These are phyloP conservation scores for Theonella swinhoei DNA, from an alignment of 37 sponge, comb jelly and placozoan species.

Conservation along the genomic window DNA sequence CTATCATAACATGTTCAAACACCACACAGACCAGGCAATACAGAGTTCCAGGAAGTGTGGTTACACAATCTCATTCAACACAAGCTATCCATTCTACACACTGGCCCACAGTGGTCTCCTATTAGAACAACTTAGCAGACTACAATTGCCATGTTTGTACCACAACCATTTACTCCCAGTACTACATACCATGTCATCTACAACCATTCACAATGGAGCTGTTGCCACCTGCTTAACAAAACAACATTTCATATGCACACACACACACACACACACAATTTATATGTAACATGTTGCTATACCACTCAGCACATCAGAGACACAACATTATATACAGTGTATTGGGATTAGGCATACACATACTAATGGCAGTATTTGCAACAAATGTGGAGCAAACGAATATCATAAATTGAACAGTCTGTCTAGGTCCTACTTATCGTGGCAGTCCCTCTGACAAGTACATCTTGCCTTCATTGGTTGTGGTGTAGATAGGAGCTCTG, in stretches of 20 bases:
- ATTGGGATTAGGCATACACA: background rate
- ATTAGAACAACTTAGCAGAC: background rate
- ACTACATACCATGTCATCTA: background rate
- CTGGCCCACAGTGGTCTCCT: background rate
- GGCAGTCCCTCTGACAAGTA: constrained; percentile 70
- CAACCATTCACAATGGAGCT: background rate
- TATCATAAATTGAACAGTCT: background rate
- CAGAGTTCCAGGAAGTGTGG: constrained; percentile 86
- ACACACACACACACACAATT: constrained; percentile 18
- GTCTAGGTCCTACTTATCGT: background rate
- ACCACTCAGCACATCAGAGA: no score
- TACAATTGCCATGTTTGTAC: background rate
- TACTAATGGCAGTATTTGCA: no score
- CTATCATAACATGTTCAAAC: background rate
- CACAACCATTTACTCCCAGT: background rate
- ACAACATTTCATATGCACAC: constrained; percentile 3
- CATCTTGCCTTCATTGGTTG: constrained; percentile 78
- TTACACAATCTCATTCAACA: constrained; percentile 74
- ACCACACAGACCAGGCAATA: constrained; percentile 58
- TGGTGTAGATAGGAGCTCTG: constrained; percentile 88
- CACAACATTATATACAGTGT: no score
- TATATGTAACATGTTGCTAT: background rate
- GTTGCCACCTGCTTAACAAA: background rate
- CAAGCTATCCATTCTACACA: constrained; percentile 43
- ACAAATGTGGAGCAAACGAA: background rate